These are phyloP conservation scores for Lagria hirta DNA, from an alignment of 2,888 invertebrate genomes.

Conservation along the genomic window DNA sequence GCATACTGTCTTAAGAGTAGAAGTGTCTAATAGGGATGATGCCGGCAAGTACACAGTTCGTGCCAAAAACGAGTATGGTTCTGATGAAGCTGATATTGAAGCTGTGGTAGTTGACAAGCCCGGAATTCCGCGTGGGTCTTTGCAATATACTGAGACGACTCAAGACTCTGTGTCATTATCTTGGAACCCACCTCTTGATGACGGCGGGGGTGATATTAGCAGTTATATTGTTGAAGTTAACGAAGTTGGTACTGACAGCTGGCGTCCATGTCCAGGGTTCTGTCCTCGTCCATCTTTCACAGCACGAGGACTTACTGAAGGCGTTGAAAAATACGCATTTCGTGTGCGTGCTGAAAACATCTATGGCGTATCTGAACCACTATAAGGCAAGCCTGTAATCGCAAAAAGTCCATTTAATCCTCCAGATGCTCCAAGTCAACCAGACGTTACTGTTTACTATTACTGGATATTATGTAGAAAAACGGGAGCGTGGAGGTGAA, in stretches of 20 bases:
- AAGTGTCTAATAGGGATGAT: conserved; percentile 83
- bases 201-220: conserved; percentile 92
- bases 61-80: conserved; percentile 84
- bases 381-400: conserved; percentile 85
- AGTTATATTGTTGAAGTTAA: conserved; percentile 95
- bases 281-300: conserved; percentile 87
- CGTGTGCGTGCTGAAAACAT: conserved; percentile 96
- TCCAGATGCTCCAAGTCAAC: conserved; percentile 86
- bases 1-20: conserved; percentile 79
- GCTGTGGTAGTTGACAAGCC: conserved; percentile 93
- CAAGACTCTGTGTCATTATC: conserved; percentile 83
- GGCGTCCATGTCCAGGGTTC: conserved; percentile 93
- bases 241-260: conserved; percentile 87
- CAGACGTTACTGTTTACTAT: conserved; percentile 81
- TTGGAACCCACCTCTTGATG: conserved; percentile 88
- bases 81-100: conserved; percentile 88
- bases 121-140: conserved; percentile 84
- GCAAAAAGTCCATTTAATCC: conserved; percentile 98
- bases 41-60: conserved; percentile 85
- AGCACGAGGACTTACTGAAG: conserved; percentile 91
- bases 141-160: conserved; percentile 78
- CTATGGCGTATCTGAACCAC: conserved; percentile 92
- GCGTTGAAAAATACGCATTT: conserved; percentile 91
- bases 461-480: conserved; percentile 88
- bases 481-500: conserved; percentile 90